phyloP scores from a whole-genome alignment of 2,113 vertebrate species.

The Bos taurus region ARS-UCD2.0 NC_037331.1:51085001-51085500 shows the following conservation, averaged over 20 bases:
- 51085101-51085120: neutral
- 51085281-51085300: neutral
- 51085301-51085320: neutral
- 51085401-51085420: neutral
- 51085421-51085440: conserved; percentile 42
- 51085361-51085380: neutral
- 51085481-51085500: neutral
- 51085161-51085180: neutral
- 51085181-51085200: neutral
- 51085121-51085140: neutral
- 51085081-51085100: neutral
- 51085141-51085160: neutral
- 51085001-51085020: neutral
- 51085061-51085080: neutral
- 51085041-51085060: neutral
- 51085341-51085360: neutral
- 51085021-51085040: neutral
- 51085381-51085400: neutral
- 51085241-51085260: neutral
- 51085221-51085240: neutral
- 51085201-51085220: neutral
- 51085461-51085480: neutral
- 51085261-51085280: neutral
- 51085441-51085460: neutral
- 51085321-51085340: neutral